phyloP scores from a whole-genome alignment of 2,113 vertebrate genomes.

The Phyllostomus discolor region DNA sequence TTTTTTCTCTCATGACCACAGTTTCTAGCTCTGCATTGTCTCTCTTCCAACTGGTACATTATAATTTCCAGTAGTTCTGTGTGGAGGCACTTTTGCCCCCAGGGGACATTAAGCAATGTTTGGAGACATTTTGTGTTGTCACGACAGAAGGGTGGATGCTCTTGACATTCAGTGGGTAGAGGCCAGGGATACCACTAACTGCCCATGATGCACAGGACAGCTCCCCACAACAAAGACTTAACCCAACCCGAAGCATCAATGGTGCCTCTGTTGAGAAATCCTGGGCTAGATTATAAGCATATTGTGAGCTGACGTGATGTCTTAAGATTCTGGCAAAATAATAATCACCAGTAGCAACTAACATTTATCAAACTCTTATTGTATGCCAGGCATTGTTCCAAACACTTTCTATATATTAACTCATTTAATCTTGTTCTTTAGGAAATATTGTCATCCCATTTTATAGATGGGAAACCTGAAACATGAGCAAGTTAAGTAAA shows the following conservation, averaged over 20 bases:
- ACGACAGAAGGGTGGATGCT: background rate
- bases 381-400: background rate
- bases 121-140: slow-evolving; percentile 1
- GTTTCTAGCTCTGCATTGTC: background rate
- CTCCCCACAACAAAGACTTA: background rate
- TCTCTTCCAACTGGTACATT: background rate
- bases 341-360: background rate
- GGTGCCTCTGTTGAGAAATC: background rate
- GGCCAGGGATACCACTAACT: background rate
- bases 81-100: background rate
- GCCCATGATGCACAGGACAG: background rate
- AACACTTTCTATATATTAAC: background rate
- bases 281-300: background rate
- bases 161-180: background rate
- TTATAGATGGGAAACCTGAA: background rate
- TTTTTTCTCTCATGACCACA: background rate
- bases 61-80: background rate
- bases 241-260: background rate
- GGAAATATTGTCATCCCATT: background rate
- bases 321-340: slow-evolving; percentile 28
- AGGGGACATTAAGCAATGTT: background rate
- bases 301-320: background rate
- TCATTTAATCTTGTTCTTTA: background rate
- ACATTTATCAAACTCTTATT: background rate
- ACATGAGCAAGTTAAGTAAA: background rate